phyloP scores from a whole-genome alignment of 2,113 vertebrate species.

The Dasyprocta punctata region DNA sequence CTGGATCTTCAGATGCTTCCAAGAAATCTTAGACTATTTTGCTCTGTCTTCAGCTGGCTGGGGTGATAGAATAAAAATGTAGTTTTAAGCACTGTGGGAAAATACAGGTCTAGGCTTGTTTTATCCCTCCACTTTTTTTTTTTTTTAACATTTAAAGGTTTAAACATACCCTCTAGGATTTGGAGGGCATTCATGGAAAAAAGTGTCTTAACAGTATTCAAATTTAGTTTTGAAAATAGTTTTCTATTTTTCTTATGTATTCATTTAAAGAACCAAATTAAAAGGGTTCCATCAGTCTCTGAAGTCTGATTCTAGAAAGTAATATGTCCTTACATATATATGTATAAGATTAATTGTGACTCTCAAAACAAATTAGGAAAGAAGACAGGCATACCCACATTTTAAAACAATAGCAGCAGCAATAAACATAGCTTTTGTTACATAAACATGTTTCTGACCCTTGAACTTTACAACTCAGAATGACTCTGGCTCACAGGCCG shows the following conservation, averaged over 20 bases:
- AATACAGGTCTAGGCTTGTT: neutral
- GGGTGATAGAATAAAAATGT: neutral
- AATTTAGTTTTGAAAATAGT: neutral
- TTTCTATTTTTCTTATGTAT: neutral
- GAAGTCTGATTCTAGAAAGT: neutral
- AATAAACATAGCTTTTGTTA: neutral
- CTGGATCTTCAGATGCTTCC: neutral
- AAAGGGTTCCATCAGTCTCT: neutral
- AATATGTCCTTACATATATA: neutral
- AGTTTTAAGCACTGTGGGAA: neutral
- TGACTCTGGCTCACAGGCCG: neutral
- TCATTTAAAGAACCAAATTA: conserved; percentile 9
- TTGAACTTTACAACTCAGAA: neutral
- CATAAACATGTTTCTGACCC: neutral
- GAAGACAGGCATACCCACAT: neutral
- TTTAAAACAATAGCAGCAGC: neutral
- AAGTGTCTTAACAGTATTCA: neutral
- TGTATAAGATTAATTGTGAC: neutral
- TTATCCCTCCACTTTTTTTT: neutral
- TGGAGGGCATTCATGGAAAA: neutral
- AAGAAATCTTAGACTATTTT: neutral
- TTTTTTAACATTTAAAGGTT: neutral
- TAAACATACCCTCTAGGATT: conserved; percentile 10
- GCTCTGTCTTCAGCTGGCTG: neutral
- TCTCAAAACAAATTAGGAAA: conserved; percentile 25